Evolutionary conservation across 2,888 invertebrate genomes (phyloP), one percentile per base, ranked within the genome.

Genomic region (Drosophila subsilvestris): DNA sequence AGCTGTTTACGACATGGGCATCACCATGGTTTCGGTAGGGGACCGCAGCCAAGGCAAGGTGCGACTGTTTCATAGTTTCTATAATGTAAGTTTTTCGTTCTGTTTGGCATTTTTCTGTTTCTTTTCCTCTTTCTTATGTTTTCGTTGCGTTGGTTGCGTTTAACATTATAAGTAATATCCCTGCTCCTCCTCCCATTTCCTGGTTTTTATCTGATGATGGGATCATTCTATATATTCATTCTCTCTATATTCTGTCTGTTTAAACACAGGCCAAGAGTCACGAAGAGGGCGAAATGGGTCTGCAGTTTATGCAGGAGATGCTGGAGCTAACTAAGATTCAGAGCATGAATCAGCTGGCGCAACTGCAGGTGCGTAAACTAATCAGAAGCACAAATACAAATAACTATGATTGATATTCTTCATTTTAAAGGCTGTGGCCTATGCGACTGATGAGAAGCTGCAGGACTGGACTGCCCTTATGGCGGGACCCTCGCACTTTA

Each of bases 261-360:
- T 12, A 17, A 14, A 37, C 37, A 20, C 61, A 98, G 97, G 99
- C 99, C 3, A 95, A 95, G 89, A 95, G 96, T 10, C 93, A 96
- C 0, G 95, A 96, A 80, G 97, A 98, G 90, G 98, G 97, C 0
- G 97, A 98, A 83, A 97, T 98, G 92, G 99, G 99, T 0, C 93
- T 98, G 42, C 93, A 96, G 14, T 99, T 99, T 91, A 98, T 99
- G 98, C 97, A 97, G 89, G 99, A 99, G 93, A 98, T 99, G 97
- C 95, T 98, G 1, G 97, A 98, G 90, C 93, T 98, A 78, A 97
- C 97, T 57, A 96, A 96, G 79, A 92, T 95, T 70, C 95, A 96
- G 88, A 89, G 82, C 65, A 78, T 92, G 63, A 91, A 91, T 80
- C 90, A 92, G 66, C 70, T 92, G 58, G 89, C 92, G 8, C 91